Conservation (phyloP, 37 sponge, comb jelly and placozoan species). For the Bolinopsis microptera region DNA sequence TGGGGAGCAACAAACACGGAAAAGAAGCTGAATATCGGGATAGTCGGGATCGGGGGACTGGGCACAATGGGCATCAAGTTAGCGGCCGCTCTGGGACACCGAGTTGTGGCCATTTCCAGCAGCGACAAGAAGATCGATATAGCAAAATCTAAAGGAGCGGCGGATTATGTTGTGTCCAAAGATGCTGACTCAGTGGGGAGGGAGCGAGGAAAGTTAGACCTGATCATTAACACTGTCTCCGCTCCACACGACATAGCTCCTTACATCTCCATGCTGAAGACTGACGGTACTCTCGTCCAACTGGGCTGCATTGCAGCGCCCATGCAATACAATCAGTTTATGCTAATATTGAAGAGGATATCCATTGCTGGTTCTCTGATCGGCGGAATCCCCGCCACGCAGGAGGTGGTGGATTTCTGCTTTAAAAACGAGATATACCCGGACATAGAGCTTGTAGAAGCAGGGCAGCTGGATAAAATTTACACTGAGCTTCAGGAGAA, state of each 20-base stretch:
- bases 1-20: background rate
- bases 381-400: background rate
- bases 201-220: background rate
- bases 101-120: conserved; percentile 33
- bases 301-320: conserved; percentile 21
- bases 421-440: conserved; percentile 17
- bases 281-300: conserved; percentile 10
- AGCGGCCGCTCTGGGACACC: conserved; percentile 41
- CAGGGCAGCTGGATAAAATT: background rate
- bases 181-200: background rate
- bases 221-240: conserved; percentile 50
- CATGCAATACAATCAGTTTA: background rate
- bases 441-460: conserved; percentile 24
- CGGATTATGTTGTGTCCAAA: background rate
- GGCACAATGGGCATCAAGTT: conserved; percentile 54
- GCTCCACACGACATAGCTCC: background rate
- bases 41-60: conserved; percentile 39
- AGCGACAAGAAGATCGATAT: background rate
- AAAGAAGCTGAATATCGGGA: conserved; percentile 11
- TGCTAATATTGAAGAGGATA: background rate
- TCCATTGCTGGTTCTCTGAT: conserved; percentile 2
- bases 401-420: conserved; percentile 20
- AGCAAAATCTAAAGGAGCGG: conserved; percentile 1
- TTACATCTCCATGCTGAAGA: background rate
- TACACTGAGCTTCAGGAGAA: background rate